These are phyloP conservation scores for Chiloscyllium punctatum DNA, from an alignment of 2,797 vertebrate genomes.

Conservation along the genomic window DNA sequence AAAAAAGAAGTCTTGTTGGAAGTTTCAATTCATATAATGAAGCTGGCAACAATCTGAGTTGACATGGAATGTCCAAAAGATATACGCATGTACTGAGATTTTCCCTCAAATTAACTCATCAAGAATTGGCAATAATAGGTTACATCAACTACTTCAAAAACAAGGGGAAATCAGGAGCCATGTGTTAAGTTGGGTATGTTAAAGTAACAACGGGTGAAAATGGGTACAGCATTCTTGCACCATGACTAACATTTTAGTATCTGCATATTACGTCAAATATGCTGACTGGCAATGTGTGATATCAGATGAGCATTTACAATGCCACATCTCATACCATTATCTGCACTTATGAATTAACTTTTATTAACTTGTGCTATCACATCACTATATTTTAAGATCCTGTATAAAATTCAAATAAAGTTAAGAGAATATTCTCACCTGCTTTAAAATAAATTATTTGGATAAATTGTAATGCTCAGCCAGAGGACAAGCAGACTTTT, in stretches of 20 bases:
- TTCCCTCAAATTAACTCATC: neutral
- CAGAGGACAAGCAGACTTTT: neutral
- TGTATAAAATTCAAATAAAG: neutral
- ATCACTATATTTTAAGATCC: neutral
- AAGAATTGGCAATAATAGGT: neutral
- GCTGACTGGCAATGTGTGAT: neutral
- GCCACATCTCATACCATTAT: neutral
- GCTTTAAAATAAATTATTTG: neutral
- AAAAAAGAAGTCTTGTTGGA: neutral
- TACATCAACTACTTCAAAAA: neutral
- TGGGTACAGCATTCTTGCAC: neutral
- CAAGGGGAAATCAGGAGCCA: neutral
- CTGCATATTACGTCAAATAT: neutral
- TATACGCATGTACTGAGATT: too few species aligned
- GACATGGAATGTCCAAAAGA: neutral
- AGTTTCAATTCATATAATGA: neutral
- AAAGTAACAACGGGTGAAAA: neutral
- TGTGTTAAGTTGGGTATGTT: neutral
- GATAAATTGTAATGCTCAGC: neutral
- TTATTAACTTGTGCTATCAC: neutral
- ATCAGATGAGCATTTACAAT: neutral
- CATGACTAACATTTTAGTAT: neutral
- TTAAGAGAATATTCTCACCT: neutral
- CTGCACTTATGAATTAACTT: neutral
- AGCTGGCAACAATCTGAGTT: neutral